Evolutionary conservation across 92 coral and sea anemone genomes (phyloP).

Genomic region (Parazoanthus atlanticus): DNA sequence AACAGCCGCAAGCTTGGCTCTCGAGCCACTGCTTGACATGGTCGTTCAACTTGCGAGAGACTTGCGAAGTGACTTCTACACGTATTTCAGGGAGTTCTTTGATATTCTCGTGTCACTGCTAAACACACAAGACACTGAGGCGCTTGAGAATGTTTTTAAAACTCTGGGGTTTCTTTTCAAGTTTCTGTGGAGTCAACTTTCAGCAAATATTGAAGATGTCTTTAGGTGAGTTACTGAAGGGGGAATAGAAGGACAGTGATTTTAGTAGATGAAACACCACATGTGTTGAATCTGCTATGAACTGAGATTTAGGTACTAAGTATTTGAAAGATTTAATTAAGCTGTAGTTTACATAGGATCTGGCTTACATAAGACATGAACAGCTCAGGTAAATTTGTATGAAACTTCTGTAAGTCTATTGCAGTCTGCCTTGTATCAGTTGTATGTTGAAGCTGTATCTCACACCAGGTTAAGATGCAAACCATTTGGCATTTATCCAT

Average conservation of each 20-base stretch:
- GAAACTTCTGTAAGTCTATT: no score
- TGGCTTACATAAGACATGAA: no score
- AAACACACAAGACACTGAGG: constrained; percentile 73
- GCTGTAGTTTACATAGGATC: no score
- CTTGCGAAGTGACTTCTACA: constrained; percentile 83
- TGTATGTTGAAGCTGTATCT: no score
- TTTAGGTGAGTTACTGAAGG: constrained; percentile 64
- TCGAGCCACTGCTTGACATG: constrained; percentile 79
- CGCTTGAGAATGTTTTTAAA: constrained; percentile 80
- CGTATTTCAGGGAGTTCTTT: constrained; percentile 78
- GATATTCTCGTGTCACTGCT: constrained; percentile 63
- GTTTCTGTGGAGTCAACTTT: constrained; percentile 88
- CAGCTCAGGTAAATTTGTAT: no score
- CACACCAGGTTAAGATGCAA: no score
- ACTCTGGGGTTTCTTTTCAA: constrained; percentile 85
- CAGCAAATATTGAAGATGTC: constrained; percentile 75
- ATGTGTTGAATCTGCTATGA: neutral
- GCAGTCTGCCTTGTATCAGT: no score
- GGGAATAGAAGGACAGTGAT: neutral
- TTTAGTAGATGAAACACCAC: neutral
- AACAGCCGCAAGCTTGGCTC: constrained; percentile 62
- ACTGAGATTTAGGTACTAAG: no score
- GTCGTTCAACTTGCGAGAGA: constrained; percentile 89
- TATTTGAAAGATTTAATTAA: no score
- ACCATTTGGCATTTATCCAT: no score